These are phyloP conservation scores for Sarotherodon lohbergeri DNA, from an alignment of 2,113 vertebrate species.

Conservation along the genomic window DNA sequence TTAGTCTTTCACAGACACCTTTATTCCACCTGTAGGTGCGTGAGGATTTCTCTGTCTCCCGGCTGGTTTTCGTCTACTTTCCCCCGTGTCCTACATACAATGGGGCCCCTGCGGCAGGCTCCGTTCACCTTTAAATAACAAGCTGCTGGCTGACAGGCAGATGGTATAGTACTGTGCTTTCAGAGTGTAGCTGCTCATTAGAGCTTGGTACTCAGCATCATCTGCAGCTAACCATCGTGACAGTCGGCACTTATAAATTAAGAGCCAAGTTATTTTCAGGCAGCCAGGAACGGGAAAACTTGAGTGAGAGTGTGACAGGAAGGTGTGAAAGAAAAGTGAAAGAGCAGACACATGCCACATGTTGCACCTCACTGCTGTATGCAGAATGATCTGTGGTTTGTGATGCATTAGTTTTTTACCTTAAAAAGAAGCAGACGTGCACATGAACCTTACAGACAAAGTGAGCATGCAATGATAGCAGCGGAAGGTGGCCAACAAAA, in stretches of 20 bases:
- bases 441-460: background rate
- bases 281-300: conserved; percentile 34
- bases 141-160: conserved; percentile 41
- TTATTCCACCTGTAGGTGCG: conserved; percentile 30
- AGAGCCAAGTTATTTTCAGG: conserved; percentile 43
- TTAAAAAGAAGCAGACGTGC: background rate
- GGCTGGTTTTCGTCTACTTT: background rate
- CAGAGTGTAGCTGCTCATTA: conserved; percentile 45
- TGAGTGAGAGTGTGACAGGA: background rate
- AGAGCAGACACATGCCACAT: conserved; percentile 13
- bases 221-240: conserved; percentile 12
- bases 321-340: conserved; percentile 15
- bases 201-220: conserved; percentile 31
- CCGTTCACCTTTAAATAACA: conserved; percentile 58
- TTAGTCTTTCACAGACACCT: background rate
- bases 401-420: background rate
- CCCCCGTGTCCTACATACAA: conserved; percentile 34
- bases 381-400: background rate
- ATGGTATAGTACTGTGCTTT: conserved; percentile 10
- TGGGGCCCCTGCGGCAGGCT: conserved; percentile 11
- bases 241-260: conserved; percentile 45
- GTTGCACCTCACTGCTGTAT: conserved; percentile 25
- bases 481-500: background rate
- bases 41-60: background rate
- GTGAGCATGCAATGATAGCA: background rate